Base-by-base conservation (phyloP, 2,113 vertebrate species). In the Hydrochoerus hydrochaeris region DNA sequence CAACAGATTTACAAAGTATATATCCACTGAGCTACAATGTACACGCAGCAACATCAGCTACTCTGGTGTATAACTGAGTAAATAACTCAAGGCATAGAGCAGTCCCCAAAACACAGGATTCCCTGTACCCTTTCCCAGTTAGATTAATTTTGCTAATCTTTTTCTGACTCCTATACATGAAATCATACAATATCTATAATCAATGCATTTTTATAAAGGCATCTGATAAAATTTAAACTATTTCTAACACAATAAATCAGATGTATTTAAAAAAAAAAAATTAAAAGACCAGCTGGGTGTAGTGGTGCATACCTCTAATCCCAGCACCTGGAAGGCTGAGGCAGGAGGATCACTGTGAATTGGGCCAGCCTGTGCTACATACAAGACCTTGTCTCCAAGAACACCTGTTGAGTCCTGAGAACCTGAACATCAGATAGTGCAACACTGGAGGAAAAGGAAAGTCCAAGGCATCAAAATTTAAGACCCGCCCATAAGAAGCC, bases 201-300 rank as follows among this genome's bases (percentile, higher is more conserved):
- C 63, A 75, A 38, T 81, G 35, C 14, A 73, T 67, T 91, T 96
- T 92, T 81, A 44, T 85, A 94, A 92, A 83, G 32, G 44, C 19
- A 73, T 63, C 54, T 73, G 38, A 87, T 69, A 58, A 94, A 94
- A 62, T 38, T 81, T 62, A 91, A 91, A 67, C n/a, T 28, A 88
- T 22, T 75, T 94, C 49, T 87, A 62, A 85, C 44, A 62, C 22
- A 82, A 58, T 91, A 67, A 85, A 94, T 91, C 41, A 67, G 14
- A 88, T 73, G 32, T 90, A 81, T 26, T 93, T 88, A 16, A 73
- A 83, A 95, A 85, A 71, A 71, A 73, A 95, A 85, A 71, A 71
- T 41, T 13, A 10, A 75, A 44, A 41, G 38, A 73, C 20, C 20
- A 67, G 13, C 30, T 16, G 13, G 63, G 30, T 5, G 5, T 65